These are phyloP conservation scores for Spheniscus mendiculus DNA, from an alignment of 2,113 vertebrate species.

Conservation along the genomic window DNA sequence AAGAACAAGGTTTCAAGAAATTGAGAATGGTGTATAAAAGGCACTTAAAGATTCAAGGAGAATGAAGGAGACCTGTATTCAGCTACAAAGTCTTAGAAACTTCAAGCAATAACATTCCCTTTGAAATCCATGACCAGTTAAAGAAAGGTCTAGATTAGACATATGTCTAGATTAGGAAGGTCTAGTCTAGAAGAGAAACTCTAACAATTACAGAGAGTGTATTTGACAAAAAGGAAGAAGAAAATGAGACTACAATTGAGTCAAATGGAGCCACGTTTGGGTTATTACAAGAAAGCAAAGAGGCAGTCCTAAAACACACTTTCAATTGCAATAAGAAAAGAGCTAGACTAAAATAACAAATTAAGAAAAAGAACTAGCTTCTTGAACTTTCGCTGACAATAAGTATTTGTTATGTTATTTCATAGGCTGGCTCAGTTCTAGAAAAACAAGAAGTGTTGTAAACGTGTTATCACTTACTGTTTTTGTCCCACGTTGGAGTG, in stretches of 20 bases:
- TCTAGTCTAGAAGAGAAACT: not conserved
- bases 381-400: not conserved
- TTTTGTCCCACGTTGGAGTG: conserved; percentile 89
- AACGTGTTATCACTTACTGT: conserved; percentile 79
- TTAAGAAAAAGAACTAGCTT: not conserved
- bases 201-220: not conserved
- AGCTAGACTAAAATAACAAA: not conserved
- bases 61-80: not conserved
- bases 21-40: not conserved
- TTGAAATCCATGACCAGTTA: not conserved
- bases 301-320: not conserved
- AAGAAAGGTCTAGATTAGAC: not conserved
- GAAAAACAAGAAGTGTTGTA: not conserved
- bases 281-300: not conserved
- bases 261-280: not conserved
- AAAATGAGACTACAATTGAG: not conserved
- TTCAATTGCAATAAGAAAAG: not conserved
- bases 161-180: not conserved
- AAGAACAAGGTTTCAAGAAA: not conserved
- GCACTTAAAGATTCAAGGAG: not conserved
- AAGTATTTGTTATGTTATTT: not conserved
- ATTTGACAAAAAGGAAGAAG: not conserved
- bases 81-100: not conserved
- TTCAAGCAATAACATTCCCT: not conserved
- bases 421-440: not conserved